phyloP scores from a whole-genome alignment of 1,140 invertebrate species.

The Ostrea denselamellosa region DNA sequence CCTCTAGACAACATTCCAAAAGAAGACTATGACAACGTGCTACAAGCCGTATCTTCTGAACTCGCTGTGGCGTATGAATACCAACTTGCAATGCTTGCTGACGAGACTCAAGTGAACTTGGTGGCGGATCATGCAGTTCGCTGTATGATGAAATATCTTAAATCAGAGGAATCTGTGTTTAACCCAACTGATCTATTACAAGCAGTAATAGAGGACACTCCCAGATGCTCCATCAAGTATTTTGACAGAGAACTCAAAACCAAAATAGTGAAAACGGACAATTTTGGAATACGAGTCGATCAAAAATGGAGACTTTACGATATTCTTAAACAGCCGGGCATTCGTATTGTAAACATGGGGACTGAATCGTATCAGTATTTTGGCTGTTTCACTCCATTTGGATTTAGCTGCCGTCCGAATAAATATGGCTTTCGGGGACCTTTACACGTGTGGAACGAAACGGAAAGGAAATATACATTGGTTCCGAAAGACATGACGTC shows the following conservation, averaged over 20 bases:
- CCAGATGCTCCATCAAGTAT: constrained; percentile 29
- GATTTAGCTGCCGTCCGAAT: constrained; percentile 48
- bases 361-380: constrained; percentile 41
- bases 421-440: constrained; percentile 56
- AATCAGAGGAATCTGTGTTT: constrained; percentile 38
- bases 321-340: constrained; percentile 55
- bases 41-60: constrained; percentile 43
- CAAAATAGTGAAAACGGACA: constrained; percentile 42
- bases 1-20: constrained; percentile 46
- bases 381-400: constrained; percentile 55
- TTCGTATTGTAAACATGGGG: constrained; percentile 15
- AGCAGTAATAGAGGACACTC: constrained; percentile 48
- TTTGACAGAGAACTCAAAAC: constrained; percentile 42
- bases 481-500: constrained; percentile 1
- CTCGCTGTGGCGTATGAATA: constrained; percentile 53
- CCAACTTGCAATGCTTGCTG: constrained; percentile 47
- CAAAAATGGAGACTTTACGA: constrained; percentile 50
- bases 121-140: constrained; percentile 54
- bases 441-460: constrained; percentile 46
- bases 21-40: constrained; percentile 39
- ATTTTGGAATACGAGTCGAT: neutral
- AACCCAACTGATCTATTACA: constrained; percentile 46
- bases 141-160: constrained; percentile 51
- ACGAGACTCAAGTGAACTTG: constrained; percentile 43
- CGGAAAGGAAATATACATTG: neutral